Conservation (phyloP, 2,797 vertebrate genomes). For the Gallirallus australis region DNA sequence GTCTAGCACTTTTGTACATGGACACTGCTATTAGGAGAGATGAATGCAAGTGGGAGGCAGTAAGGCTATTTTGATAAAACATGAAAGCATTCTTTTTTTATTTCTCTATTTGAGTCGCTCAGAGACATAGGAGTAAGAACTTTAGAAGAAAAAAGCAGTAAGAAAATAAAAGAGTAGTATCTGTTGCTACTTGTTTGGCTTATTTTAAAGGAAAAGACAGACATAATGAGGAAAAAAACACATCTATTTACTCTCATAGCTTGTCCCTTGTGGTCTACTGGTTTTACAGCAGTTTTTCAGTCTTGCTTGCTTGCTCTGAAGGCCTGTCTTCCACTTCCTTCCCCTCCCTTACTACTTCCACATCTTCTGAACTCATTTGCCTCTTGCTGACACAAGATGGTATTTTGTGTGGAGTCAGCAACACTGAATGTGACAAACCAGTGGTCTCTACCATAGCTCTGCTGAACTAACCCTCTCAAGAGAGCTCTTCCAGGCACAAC, state of each 20-base stretch:
- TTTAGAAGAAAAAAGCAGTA: not conserved
- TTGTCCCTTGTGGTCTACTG: not conserved
- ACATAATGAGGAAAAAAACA: not conserved
- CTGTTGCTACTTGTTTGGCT: not conserved
- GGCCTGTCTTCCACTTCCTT: not conserved
- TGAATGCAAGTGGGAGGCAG: not conserved
- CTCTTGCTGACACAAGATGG: not conserved
- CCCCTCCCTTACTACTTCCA: not conserved
- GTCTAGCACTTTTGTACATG: not conserved
- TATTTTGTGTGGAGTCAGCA: not conserved
- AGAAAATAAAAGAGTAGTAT: not conserved
- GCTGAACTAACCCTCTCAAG: not conserved
- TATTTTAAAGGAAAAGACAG: not conserved
- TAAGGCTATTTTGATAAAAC: not conserved
- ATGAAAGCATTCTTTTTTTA: not conserved
- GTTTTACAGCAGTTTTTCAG: not conserved
- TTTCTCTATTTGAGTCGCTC: not conserved
- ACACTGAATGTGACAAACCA: not conserved
- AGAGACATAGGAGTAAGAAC: not conserved
- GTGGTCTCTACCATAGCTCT: not conserved
- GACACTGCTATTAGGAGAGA: not conserved
- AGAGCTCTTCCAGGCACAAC: not conserved
- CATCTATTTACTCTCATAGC: not conserved
- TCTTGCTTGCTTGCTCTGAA: not conserved
- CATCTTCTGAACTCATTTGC: not conserved